Percentiles rank a stretch among this genome's conserved stretches.
Conservation (phyloP, 2,888 invertebrate species). For the Ryuthela nishihirai region DNA sequence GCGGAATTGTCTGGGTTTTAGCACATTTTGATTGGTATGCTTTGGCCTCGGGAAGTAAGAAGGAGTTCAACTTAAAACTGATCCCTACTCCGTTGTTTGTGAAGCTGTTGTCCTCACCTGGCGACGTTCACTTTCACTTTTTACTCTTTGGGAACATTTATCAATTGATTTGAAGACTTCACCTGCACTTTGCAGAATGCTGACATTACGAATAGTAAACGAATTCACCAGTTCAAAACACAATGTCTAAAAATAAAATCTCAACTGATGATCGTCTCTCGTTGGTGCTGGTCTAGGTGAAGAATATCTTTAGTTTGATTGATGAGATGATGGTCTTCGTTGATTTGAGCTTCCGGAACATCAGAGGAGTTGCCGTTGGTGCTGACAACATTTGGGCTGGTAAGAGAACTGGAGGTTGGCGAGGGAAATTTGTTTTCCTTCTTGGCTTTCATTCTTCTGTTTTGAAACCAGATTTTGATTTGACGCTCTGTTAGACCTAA, state of each 20-base stretch:
- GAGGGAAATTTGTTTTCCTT: conserved; percentile 25
- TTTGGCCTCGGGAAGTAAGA: too few species aligned
- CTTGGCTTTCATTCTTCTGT: conserved; percentile 28
- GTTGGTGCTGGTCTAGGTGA: conserved; percentile 2
- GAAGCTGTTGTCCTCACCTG: too few species aligned
- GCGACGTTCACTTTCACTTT: too few species aligned
- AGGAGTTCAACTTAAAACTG: too few species aligned
- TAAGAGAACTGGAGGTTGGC: conserved; percentile 4
- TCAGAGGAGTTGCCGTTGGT: conserved; percentile 25
- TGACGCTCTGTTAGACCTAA: conserved; percentile 26
- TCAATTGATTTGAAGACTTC: too few species aligned
- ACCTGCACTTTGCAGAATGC: too few species aligned
- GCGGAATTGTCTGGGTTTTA: conserved; percentile 12
- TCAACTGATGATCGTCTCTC: neutral
- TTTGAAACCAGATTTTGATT: conserved; percentile 34
- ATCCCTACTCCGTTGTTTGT: too few species aligned
- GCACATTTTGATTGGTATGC: too few species aligned
- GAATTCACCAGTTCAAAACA: too few species aligned
- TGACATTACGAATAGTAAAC: too few species aligned
- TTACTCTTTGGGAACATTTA: too few species aligned
- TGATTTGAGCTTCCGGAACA: conserved; percentile 7
- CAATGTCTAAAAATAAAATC: too few species aligned
- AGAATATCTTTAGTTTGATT: conserved; percentile 19
- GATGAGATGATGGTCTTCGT: conserved; percentile 3
- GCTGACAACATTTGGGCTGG: conserved; percentile 8